A percentile compares a stretch with the other conserved stretches of the same genome.
Conservation (phyloP, 2,113 vertebrate genomes). For the Rhinopomastus cyanomelas region DNA sequence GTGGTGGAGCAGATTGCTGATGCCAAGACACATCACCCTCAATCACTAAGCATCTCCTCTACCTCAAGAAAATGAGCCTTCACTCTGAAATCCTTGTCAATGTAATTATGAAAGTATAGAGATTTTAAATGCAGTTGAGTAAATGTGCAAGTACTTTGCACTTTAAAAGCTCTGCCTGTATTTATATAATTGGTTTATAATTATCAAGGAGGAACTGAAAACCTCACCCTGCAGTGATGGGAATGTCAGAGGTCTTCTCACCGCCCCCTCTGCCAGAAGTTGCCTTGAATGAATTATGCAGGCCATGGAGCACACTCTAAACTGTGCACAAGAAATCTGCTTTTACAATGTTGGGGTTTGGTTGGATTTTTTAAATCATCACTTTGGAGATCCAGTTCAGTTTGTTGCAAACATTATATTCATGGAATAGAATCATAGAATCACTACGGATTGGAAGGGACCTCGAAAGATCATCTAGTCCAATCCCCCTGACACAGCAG, state of each 20-base stretch:
- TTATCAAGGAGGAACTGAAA: slow-evolving; percentile 28
- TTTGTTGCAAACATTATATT: not conserved
- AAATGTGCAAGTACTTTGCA: not conserved
- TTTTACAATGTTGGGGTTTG: not conserved
- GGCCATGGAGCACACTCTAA: not conserved
- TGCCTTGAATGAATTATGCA: not conserved
- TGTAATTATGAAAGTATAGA: slow-evolving; percentile 1
- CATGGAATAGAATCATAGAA: too few species aligned
- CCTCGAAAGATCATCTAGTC: too few species aligned
- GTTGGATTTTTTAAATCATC: not conserved
- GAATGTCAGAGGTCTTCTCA: not conserved
- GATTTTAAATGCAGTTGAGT: slow-evolving; percentile 7
- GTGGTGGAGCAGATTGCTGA: not conserved
- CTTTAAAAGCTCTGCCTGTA: slow-evolving; percentile 10
- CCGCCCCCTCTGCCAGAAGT: not conserved
- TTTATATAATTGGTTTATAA: slow-evolving; percentile 21
- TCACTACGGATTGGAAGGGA: too few species aligned
- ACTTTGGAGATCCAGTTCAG: not conserved
- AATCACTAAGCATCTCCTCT: not conserved
- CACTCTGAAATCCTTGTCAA: not conserved
- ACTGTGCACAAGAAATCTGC: not conserved
- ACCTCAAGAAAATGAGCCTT: not conserved
- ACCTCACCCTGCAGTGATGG: not conserved
- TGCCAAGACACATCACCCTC: not conserved
- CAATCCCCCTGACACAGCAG: too few species aligned